phyloP scores from a whole-genome alignment of 2,113 vertebrate genomes.

The Silurus meridionalis region DNA sequence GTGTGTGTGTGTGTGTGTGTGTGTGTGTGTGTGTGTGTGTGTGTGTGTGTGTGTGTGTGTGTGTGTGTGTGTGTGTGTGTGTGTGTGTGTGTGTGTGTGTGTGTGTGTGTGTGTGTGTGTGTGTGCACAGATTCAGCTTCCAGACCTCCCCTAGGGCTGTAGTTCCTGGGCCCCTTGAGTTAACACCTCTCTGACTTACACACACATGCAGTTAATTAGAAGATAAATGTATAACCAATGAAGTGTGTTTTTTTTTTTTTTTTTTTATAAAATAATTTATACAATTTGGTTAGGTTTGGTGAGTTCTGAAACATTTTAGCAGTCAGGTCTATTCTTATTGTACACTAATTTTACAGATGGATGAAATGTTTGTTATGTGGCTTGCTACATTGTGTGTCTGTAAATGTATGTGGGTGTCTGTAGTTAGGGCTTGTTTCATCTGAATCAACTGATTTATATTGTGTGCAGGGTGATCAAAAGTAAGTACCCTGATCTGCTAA shows the following conservation, averaged over 20 bases:
- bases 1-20: too few species aligned
- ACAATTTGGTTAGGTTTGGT: slow-evolving; percentile 38
- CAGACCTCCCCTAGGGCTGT: slow-evolving; percentile 57
- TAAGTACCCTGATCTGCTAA: slow-evolving; percentile 63
- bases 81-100: background rate
- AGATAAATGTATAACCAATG: slow-evolving; percentile 52
- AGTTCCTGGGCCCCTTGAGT: slow-evolving; percentile 59
- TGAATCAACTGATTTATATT: slow-evolving; percentile 65
- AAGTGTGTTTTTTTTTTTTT: slow-evolving; percentile 42
- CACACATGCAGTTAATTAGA: slow-evolving; percentile 72
- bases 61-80: background rate
- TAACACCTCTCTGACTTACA: slow-evolving; percentile 64
- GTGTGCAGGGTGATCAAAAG: slow-evolving; percentile 61
- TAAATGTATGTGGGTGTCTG: slow-evolving; percentile 16
- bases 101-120: slow-evolving; percentile 8
- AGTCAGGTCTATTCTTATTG: background rate
- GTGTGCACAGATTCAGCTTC: background rate
- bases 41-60: background rate
- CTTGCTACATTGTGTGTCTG: slow-evolving; percentile 54
- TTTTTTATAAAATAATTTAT: slow-evolving; percentile 44
- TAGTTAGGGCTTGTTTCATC: slow-evolving; percentile 48
- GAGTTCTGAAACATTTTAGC: slow-evolving; percentile 28
- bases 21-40: too few species aligned
- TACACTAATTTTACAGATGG: slow-evolving; percentile 23
- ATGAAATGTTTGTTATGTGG: slow-evolving; percentile 15